phyloP scores from a whole-genome alignment of 2,113 vertebrate species.

The Pollimyrus isidori region DNA sequence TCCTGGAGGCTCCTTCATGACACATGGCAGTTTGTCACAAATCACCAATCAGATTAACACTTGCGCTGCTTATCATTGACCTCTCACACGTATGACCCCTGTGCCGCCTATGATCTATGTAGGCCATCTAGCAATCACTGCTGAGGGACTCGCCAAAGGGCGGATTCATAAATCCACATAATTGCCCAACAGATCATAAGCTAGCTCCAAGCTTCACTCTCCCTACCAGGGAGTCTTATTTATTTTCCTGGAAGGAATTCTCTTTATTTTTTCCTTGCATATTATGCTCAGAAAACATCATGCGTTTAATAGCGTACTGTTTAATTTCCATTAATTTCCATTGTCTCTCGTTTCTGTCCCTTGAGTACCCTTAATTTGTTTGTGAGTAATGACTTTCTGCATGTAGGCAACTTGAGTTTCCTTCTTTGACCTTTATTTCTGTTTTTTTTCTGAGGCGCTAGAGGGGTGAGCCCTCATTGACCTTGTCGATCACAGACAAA shows the following conservation, averaged over 20 bases:
- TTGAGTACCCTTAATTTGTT: background rate
- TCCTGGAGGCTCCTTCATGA: conserved; percentile 1
- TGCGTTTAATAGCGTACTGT: background rate
- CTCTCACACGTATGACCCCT: background rate
- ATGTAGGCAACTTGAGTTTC: background rate
- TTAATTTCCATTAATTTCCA: conserved; percentile 16
- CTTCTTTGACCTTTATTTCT: background rate
- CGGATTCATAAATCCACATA: conserved; percentile 6
- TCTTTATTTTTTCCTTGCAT: background rate
- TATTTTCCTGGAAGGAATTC: background rate
- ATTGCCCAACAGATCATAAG: conserved; percentile 4
- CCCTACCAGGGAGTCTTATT: background rate
- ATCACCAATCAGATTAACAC: conserved; percentile 11
- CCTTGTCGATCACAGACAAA: background rate
- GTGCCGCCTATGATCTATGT: background rate
- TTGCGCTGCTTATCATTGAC: conserved; percentile 8
- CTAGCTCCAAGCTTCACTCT: background rate
- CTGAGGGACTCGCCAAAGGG: conserved; percentile 1
- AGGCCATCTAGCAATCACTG: background rate
- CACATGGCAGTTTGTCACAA: background rate
- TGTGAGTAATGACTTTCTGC: background rate
- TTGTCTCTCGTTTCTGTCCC: background rate
- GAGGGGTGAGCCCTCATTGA: background rate
- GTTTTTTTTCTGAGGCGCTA: background rate
- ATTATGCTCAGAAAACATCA: conserved; percentile 3